These are phyloP conservation scores for Volucella inanis DNA, from an alignment of 2,888 invertebrate genomes.

Conservation along the genomic window DNA sequence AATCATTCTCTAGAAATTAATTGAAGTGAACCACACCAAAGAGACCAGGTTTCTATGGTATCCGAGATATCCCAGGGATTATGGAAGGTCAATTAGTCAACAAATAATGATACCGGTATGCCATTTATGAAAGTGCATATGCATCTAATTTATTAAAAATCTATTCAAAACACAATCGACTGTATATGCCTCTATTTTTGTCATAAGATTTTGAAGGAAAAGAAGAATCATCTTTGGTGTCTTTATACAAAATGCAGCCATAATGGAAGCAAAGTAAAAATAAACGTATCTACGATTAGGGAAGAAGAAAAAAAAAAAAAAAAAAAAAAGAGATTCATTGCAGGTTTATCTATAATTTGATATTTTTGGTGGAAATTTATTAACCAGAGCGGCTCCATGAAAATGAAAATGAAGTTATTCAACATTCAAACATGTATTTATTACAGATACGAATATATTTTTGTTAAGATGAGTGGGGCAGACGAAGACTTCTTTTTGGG, in stretches of 20 bases:
- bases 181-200: constrained; percentile 38
- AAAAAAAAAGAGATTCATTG: constrained; percentile 29
- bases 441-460: constrained; percentile 68
- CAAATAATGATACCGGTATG: constrained; percentile 45
- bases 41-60: constrained; percentile 9
- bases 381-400: constrained; percentile 24
- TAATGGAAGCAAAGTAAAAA: constrained; percentile 72
- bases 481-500: background rate
- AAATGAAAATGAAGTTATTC: constrained; percentile 35
- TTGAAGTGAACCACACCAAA: constrained; percentile 54
- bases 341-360: constrained; percentile 58
- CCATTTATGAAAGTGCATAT: constrained; percentile 63
- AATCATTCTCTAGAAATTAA: constrained; percentile 69
- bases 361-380: constrained; percentile 68
- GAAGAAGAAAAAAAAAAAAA: constrained; percentile 38
- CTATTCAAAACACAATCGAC: constrained; percentile 6
- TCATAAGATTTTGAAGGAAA: constrained; percentile 26
- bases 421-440: constrained; percentile 66
- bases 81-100: constrained; percentile 70
- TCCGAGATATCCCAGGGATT: constrained; percentile 60
- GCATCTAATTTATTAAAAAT: constrained; percentile 67
- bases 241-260: constrained; percentile 38
- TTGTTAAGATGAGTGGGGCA: constrained; percentile 36
- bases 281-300: constrained; percentile 61
- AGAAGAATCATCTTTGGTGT: constrained; percentile 8